These are phyloP conservation scores for Nasonia vitripennis DNA, from an alignment of 1,140 invertebrate species.

Conservation along the genomic window DNA sequence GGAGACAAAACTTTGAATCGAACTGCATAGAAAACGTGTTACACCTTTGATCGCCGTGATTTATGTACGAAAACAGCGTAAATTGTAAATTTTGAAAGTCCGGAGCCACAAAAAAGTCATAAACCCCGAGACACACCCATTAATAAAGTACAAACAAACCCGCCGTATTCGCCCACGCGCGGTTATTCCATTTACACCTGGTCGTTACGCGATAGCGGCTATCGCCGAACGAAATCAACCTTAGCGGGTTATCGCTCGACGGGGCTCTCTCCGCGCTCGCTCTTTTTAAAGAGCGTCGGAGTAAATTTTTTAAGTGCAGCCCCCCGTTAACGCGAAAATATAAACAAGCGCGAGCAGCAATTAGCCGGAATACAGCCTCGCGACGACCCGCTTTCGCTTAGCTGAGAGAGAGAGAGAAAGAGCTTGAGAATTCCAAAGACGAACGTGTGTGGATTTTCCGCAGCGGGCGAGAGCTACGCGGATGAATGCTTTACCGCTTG, in stretches of 20 bases:
- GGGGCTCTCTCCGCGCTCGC: too few relatives aligned
- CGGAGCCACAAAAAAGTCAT: neutral
- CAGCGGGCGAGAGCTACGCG: neutral
- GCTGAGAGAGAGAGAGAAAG: neutral
- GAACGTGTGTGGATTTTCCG: conserved; percentile 4
- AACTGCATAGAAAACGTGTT: too few relatives aligned
- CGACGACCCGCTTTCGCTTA: neutral
- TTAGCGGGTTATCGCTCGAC: neutral
- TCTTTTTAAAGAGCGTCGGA: neutral
- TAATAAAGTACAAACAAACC: neutral
- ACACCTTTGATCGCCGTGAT: too few relatives aligned
- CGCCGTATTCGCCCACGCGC: too few relatives aligned
- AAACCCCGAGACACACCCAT: neutral
- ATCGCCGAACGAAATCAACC: neutral
- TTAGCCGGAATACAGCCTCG: conserved; percentile 3
- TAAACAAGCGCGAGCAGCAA: conserved; percentile 2
- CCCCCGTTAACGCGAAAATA: neutral
- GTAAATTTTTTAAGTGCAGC: conserved; percentile 27
- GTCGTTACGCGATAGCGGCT: neutral
- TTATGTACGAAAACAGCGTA: neutral
- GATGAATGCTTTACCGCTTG: conserved; percentile 2
- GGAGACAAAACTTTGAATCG: too few relatives aligned
- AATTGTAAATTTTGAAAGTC: neutral
- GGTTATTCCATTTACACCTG: conserved; percentile 1
- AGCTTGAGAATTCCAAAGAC: neutral